Evolutionary conservation across 2,113 vertebrate genomes (phyloP).

Genomic region (Pterocles burchelli): DNA sequence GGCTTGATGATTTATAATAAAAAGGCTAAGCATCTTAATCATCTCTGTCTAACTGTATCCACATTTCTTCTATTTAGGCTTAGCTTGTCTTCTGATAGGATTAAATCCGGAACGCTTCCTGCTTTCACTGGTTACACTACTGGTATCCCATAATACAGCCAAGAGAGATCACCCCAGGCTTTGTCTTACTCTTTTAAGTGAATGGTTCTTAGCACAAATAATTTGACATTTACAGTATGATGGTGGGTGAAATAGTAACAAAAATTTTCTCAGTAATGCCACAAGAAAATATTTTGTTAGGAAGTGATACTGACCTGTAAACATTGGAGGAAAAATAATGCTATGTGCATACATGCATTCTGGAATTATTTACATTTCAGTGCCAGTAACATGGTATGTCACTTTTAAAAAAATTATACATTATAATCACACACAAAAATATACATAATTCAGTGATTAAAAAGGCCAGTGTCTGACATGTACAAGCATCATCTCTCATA

Average conservation of each 20-base stretch:
- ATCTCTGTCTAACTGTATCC: neutral
- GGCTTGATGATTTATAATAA: neutral
- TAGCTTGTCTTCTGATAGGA: neutral
- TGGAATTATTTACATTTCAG: neutral
- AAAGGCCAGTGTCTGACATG: neutral
- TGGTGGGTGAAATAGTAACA: neutral
- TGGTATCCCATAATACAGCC: neutral
- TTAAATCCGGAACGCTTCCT: neutral
- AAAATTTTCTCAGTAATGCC: neutral
- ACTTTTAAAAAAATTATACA: neutral
- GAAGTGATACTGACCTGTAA: neutral
- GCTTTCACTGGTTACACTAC: neutral
- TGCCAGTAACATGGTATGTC: neutral
- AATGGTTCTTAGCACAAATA: neutral
- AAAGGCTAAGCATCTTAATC: neutral
- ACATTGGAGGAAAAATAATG: neutral
- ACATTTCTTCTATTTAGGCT: neutral
- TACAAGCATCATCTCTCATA: neutral
- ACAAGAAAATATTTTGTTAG: neutral
- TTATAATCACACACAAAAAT: neutral
- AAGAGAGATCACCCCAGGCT: neutral
- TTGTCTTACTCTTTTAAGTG: neutral
- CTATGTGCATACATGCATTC: neutral
- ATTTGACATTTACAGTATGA: neutral
- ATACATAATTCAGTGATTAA: neutral